Percentiles rank a stretch among this genome's conserved stretches.
Conservation (phyloP, 2,797 vertebrate species). For the Cygnus olor region DNA sequence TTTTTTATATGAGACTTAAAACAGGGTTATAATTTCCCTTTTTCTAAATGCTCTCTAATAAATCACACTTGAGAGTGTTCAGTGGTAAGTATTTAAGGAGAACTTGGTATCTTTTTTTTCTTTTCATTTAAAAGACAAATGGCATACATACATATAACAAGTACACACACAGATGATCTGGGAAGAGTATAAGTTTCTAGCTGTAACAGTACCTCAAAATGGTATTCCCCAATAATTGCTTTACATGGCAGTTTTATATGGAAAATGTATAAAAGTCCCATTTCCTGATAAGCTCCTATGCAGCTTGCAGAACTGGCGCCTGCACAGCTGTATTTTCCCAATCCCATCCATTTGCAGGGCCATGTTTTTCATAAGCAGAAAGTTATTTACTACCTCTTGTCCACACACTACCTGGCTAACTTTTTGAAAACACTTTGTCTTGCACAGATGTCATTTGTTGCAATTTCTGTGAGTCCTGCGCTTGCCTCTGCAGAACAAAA, state of each 20-base stretch:
- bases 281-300: not conserved
- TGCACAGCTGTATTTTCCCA: not conserved
- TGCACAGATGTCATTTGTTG: not conserved
- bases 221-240: not conserved
- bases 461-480: not conserved
- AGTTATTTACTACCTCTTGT: fast-evolving
- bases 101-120: not conserved
- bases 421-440: not conserved
- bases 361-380: not conserved
- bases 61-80: not conserved
- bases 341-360: not conserved
- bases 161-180: fast-evolving
- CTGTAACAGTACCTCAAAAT: not conserved
- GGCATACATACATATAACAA: not conserved
- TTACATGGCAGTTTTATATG: not conserved
- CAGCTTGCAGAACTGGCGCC: not conserved
- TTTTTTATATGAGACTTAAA: not conserved
- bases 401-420: not conserved
- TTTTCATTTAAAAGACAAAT: not conserved
- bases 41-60: not conserved
- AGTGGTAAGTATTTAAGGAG: not conserved
- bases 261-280: not conserved
- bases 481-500: not conserved
- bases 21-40: not conserved
- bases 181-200: not conserved